Base-by-base conservation (phyloP, 2,888 invertebrate genomes). In the Habrosyne pyritoides region DNA sequence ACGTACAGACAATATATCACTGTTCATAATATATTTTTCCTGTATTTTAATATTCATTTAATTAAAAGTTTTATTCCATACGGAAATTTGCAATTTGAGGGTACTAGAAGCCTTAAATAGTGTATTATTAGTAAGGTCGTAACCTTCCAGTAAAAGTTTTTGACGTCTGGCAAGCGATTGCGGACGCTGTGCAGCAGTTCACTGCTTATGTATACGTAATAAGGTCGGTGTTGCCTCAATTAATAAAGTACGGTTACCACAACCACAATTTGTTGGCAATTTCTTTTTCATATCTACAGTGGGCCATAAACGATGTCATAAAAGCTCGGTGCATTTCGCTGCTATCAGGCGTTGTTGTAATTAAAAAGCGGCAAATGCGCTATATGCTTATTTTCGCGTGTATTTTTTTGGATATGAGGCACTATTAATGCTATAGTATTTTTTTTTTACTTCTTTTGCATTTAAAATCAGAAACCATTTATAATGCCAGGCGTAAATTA, bases 221-320 rank as follows among this genome's bases (percentile, higher is more conserved):
- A 14, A 5, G 12, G 42, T 42, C 18, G 42, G 42, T 42, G 18
- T 42, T 42, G 42, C 18, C 42, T 8, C 42, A 42, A 42, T 8
- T 42, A 42, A 18, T 36, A 36, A 42, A 42, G 42, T 24, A 24
- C 33, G 18, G 46, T 22, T 28, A 26, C 28, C 7, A 10, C 21
- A n/a, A 7, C 14, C n/a, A 52, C 36, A 36, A 36, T 46, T 53
- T 21, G 24, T n/a, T 18, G 47, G 28, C 21, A 48, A 47, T 53
- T 8, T 22, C 14, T 42, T 33, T 36, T 14, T 42, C 42, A 8
- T 42, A n/a, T 0, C 42, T 8, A 47, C 10, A 53, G 10, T 14
- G n/a, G 10, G 22, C 12, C n/a, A 21, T 12, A 42, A 14, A 28
- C 30, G 18, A 18, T 42, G 42, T 42, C 42, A 18, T 42, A 42